Evolutionary conservation across 2,797 vertebrate species (phyloP), one percentile per base, ranked within the genome.

Genomic region (Martes flavigula): DNA sequence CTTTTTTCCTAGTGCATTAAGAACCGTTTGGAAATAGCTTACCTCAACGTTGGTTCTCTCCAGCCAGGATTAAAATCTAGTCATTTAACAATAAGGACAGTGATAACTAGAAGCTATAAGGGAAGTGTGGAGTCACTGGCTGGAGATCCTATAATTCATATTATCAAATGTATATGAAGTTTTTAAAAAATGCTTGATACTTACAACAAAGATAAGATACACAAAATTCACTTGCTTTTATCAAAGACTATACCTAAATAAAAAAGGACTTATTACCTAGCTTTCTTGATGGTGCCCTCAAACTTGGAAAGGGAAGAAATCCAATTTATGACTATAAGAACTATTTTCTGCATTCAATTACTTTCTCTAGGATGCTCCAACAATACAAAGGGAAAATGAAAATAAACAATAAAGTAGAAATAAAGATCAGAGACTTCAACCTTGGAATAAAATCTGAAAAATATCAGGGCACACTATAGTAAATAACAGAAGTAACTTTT

Each of bases 181-280:
- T 81, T 85, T 60, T 89, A 79, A 66, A 15, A 56, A 13, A 75
- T 25, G 27, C 10, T 91, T 60, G 70, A 72, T 1, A 43, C 43
- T 43, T 43, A 43, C 25, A 30, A 87, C 94, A 90, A n/a, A 90
- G 20, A 81, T 40, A 51, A 27, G 12, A 43, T 77, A 81, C 9
- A 35, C 40, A 14, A 35, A 92, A 96, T 83, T 96, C 35, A 51
- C 6, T 94, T 87, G n/a, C n/a, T 97, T 68, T 90, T 78, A 84
- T 62, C 12, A 66, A 75, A n/a, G n/a, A 27, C 7, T 60, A 6
- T 58, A 60, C 23, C n/a, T 30, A 70, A 68, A 89, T 86, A 83
- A 75, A 85, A 88, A 83, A 51, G 0, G 27, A 2, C 10, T 91
- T 72, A 35, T 79, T 27, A 51, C 30, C 38, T 54, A 40, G 10